Base-by-base conservation (phyloP, 2,888 invertebrate species). In the Galerucella calmariensis region DNA sequence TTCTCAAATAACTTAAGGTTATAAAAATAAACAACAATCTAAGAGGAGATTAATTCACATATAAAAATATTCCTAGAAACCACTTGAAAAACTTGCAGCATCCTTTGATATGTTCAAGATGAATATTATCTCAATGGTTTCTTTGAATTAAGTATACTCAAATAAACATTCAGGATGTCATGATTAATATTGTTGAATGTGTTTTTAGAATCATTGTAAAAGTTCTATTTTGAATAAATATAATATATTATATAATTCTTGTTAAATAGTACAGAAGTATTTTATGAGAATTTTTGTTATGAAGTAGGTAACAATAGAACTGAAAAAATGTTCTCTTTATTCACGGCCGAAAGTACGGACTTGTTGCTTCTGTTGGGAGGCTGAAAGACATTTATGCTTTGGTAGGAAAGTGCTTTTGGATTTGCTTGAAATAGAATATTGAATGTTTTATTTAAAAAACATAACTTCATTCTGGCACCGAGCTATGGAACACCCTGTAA, bases 71-170 rank as follows among this genome's bases (percentile, higher is more conserved):
- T 65, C 20, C 63, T 65, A 12, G 14, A 35, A 46, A 46, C 20
- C 62, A 62, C 62, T 62, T 44, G 62, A 62, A 44, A 62, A 62
- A 16, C 44, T 65, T 65, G 46, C 63, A 65, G 46, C 62, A 62
- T 62, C 62, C 62, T 62, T 41, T 62, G 62, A n/a, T 46, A 65
- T 10, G 12, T 65, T 65, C 46, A 65, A 65, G 63, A 46, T 46
- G 63, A 65, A 65, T 12, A 46, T 46, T 65, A 65, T 24, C 16
- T 65, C 46, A 48, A 65, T 65, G 63, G 41, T n/a, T 20, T 46
- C 46, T 46, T 46, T 46, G 35, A 27, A 62, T 44, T 65, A 65
- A 65, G 56, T 56, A 20, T 56, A 20, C 56, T 56, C 20, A 56
- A 20, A 56, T 56, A 56, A 56, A 56, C 56, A 56, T 56, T 20